Evolutionary conservation across 2,888 invertebrate genomes (phyloP), one percentile per base, ranked within the genome.

Genomic region (Nomada fabriciana): DNA sequence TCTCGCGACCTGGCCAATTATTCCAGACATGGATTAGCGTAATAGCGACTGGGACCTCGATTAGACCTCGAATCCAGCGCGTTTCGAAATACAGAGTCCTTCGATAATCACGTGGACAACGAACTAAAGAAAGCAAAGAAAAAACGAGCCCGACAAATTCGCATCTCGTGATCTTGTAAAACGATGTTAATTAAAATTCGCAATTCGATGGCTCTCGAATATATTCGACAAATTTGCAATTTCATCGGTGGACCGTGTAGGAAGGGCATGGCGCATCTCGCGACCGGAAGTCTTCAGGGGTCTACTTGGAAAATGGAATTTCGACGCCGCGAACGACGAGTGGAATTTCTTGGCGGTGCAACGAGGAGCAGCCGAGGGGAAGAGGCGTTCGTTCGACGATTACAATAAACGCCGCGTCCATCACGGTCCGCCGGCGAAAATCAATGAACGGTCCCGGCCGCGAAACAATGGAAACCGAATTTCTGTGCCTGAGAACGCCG

Each of bases 321-420:
- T 79, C 79, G 50, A n/a, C 59, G 47, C 20, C 23, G 50, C 11
- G 68, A 23, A 60, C 64, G 59, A 50, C 63, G 59, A 47, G 36
- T 15, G 65, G 60, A 79, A 80, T 79, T 79, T 67, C 80, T 79
- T 80, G 69, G 47, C 57, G 67, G 59, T 68, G 29, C 74, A 60
- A 42, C 68, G 74, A 52, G n/a, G n/a, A 5, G 52, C 4, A 9
- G 15, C 13, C 2, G 63, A 70, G 25, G 25, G 43, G 18, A 42
- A 60, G 50, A 55, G 42, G 67, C 75, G 67, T 67, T 73, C 78
- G 78, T 77, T 67, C 55, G 61, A 79, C 80, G 80, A 80, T 80
- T 80, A 80, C 80, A 80, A 80, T 80, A 80, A 80, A 80, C 80
- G 80, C 71, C 80, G 80, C 80, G 80, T 80, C 72, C 80, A 80